Conservation (phyloP, 2,113 vertebrate genomes). For the Genyomyrus donnyi region DNA sequence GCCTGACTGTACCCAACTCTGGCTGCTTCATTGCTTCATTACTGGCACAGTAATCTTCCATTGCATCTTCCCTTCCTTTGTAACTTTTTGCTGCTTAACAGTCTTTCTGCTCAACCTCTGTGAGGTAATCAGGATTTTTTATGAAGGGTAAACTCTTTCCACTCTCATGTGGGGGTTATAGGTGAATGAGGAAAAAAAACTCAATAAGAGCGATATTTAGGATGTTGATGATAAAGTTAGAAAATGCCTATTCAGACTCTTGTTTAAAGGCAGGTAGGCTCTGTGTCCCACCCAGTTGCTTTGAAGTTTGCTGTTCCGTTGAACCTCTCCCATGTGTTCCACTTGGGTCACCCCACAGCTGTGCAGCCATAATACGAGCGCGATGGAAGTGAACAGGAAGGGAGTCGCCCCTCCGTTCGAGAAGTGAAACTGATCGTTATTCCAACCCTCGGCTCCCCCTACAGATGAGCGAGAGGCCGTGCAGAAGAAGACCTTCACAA, state of each 20-base stretch:
- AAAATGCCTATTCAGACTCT: not conserved
- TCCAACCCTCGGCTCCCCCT: not conserved
- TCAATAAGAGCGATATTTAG: not conserved
- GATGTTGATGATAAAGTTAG: not conserved
- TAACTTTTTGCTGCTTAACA: not conserved
- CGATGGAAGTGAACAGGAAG: not conserved
- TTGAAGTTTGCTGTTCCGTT: not conserved
- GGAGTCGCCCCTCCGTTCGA: conserved; percentile 52
- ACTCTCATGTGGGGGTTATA: not conserved
- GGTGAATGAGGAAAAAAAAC: not conserved
- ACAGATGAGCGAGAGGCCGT: conserved; percentile 84
- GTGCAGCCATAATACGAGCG: not conserved
- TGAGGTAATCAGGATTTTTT: not conserved
- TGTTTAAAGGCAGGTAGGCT: not conserved
- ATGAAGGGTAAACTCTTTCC: not conserved
- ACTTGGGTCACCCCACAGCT: not conserved
- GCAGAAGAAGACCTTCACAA: conserved; percentile 89
- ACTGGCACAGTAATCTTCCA: not conserved
- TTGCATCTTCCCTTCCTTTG: not conserved
- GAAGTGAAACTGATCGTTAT: not conserved
- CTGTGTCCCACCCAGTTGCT: not conserved
- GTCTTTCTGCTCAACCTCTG: not conserved
- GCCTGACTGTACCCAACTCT: not conserved
- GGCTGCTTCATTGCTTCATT: not conserved
- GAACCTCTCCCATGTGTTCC: not conserved